Conservation (phyloP, 2,888 invertebrate species). For the Panopea generosa region DNA sequence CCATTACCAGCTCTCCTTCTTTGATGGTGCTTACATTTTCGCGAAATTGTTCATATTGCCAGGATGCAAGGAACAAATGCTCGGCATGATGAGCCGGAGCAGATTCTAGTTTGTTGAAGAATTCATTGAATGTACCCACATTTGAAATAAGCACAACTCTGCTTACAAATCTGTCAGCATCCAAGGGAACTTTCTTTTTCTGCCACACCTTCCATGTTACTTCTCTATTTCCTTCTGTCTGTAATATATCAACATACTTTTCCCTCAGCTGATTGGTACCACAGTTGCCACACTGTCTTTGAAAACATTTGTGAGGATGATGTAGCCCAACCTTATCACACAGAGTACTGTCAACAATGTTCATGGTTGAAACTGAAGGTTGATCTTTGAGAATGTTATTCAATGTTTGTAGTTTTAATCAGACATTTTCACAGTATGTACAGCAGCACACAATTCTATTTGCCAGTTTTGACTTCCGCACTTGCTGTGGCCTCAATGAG, state of each 20-base stretch:
- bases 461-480: background rate
- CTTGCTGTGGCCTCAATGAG: constrained; percentile 15
- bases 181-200: constrained; percentile 12
- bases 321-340: constrained; percentile 7
- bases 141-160: constrained; percentile 2
- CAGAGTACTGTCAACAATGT: constrained; percentile 10
- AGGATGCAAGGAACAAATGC: constrained; percentile 19
- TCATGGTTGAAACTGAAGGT: background rate
- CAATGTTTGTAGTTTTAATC: constrained; percentile 13
- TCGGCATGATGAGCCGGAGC: constrained; percentile 15
- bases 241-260: background rate
- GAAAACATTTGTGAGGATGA: constrained; percentile 4
- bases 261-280: background rate
- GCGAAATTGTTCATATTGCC: constrained; percentile 29
- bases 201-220: constrained; percentile 17
- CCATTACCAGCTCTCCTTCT: constrained; percentile 20
- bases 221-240: background rate
- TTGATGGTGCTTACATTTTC: constrained; percentile 7
- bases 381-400: background rate
- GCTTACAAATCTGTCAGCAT: constrained; percentile 11
- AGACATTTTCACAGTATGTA: constrained; percentile 22
- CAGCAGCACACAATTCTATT: constrained; percentile 27
- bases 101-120: constrained; percentile 2
- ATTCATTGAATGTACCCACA: background rate
- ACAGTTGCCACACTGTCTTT: constrained; percentile 17